Base-by-base conservation (phyloP, 1,140 invertebrate genomes). In the Dufourea novaeangliae region DNA sequence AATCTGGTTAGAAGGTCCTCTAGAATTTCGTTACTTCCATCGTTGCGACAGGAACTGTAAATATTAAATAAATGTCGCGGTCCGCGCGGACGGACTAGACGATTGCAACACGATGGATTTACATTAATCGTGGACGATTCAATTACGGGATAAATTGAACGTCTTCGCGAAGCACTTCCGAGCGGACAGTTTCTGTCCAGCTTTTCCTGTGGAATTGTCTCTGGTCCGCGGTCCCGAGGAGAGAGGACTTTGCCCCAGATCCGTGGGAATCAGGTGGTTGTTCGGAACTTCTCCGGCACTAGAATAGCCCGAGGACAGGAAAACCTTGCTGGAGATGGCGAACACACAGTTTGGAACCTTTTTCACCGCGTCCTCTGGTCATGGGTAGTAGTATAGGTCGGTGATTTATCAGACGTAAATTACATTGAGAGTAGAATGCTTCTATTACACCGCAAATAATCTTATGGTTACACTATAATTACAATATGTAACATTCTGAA, bases 241-340 rank as follows among this genome's bases (percentile, higher is more conserved):
- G 39, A 64, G 59, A 27, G 25, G 44, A 37, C 63, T 72, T 39
- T 64, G 72, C 72, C 37, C 62, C 54, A 73, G 59, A 74, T 83
- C 70, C 82, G 82, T 84, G 80, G 76, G 82, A 84, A 83, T 70
- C 59, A 12, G 39, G 29, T 84, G 61, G 75, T 54, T 82, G 81
- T 41, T 68, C 39, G 74, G 34, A 76, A 71, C 62, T 83, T 81
- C 50, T 32, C 11, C n/a, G 52, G 44, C 12, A 20, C 61, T 25
- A 41, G 39, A 14, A 39, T 14, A 67, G 22, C 54, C 56, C n/a
- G 73, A 52, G 73, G 63, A 73, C 32, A 63, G 74, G 34, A 29
- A 61, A 57, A 41, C 61, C 17, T 64, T 52, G 73, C 52, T 14
- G 17, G 61, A 44, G 77, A 77, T 70, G 32, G 63, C n/a, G 56